A percentile compares a stretch with the other conserved stretches of the same genome.
phyloP scores from a whole-genome alignment of 1,140 invertebrate genomes.

The Bombus picipes region DNA sequence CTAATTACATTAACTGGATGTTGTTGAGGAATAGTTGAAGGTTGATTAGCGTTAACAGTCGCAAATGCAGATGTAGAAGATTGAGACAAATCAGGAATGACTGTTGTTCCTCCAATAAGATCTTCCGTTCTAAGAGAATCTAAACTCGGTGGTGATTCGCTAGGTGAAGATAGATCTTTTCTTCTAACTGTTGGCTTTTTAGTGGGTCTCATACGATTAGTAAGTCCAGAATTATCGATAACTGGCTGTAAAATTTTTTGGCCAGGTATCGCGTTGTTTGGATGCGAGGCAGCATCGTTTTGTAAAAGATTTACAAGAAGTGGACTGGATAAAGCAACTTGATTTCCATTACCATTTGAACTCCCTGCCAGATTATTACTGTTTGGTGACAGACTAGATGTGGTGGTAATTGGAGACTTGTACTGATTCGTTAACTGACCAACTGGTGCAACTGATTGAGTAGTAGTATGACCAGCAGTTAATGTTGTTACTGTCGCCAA shows the following conservation, averaged over 20 bases:
- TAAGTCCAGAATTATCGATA: slow-evolving; percentile 77
- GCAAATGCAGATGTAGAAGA: slow-evolving; percentile 75
- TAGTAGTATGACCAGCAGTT: slow-evolving; percentile 71
- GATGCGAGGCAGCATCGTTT: slow-evolving; percentile 88
- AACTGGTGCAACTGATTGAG: slow-evolving; percentile 67
- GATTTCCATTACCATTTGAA: slow-evolving; percentile 78
- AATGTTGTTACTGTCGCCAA: slow-evolving; percentile 68
- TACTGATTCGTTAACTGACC: slow-evolving; percentile 73
- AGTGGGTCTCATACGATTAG: slow-evolving; percentile 80
- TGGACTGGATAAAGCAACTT: slow-evolving; percentile 92
- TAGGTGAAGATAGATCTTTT: slow-evolving; percentile 76
- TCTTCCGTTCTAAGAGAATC: slow-evolving; percentile 79
- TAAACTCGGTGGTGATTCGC: slow-evolving; percentile 76
- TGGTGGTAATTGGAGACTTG: slow-evolving; percentile 72
- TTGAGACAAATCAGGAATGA: slow-evolving; percentile 70
- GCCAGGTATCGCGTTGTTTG: slow-evolving; percentile 77
- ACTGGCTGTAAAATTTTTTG: slow-evolving; percentile 83
- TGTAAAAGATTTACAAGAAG: slow-evolving; percentile 95
- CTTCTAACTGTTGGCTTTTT: slow-evolving; percentile 80
- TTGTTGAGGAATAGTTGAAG: slow-evolving; percentile 79
- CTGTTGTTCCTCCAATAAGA: slow-evolving; percentile 69
- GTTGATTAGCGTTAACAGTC: slow-evolving; percentile 77
- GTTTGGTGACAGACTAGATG: slow-evolving; percentile 78
- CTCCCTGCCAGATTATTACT: slow-evolving; percentile 64
- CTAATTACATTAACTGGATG: slow-evolving; percentile 61